Evolutionary conservation across 1,140 invertebrate species (phyloP), one percentile per base, ranked within the genome.

Genomic region (Drosophila bocki): DNA sequence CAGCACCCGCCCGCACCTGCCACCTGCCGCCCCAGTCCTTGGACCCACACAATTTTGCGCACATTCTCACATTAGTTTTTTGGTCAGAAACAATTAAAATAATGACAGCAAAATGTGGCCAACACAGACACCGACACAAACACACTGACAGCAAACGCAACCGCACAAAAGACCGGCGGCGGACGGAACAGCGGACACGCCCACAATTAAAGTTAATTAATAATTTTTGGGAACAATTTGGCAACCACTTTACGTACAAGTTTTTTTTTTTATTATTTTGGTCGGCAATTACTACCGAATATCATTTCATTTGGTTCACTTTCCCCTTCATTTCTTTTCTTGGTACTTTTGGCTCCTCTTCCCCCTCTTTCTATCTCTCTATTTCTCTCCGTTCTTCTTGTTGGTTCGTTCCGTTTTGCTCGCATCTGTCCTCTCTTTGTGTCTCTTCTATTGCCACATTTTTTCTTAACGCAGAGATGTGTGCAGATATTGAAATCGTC

Each of bases 401-500:
- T 85, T 78, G 81, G 78, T 90, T 80, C 69, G 80, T 91, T 76
- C 39, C 47, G 64, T 82, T 82, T 77, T 75, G 72, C 79, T 79
- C 77, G 78, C 79, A 81, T 83, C 83, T 82, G 72, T 83, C 76
- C 80, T 90, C 80, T 90, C 76, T 78, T 91, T 92, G 84, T 92
- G 86, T 91, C 87, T 91, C 86, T 93, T 93, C 92, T 92, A 93
- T 93, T 93, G 91, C 91, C 91, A 92, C 82, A 92, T 92, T 93
- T 93, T 93, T 92, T 93, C 91, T 91, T 93, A 90, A 93, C 82
- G 82, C 91, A 93, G 92, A 92, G 92, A 93, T 93, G 92, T 93
- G 92, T 94, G 58, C 94, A 98, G 97, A 97, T 98, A 95, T 94
- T 98, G 82, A 97, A 97, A 93, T 97, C 97, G 42, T 97, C 96